These are phyloP conservation scores for Mesorhabditis belari DNA, from an alignment of 2,888 invertebrate species.

Conservation along the genomic window DNA sequence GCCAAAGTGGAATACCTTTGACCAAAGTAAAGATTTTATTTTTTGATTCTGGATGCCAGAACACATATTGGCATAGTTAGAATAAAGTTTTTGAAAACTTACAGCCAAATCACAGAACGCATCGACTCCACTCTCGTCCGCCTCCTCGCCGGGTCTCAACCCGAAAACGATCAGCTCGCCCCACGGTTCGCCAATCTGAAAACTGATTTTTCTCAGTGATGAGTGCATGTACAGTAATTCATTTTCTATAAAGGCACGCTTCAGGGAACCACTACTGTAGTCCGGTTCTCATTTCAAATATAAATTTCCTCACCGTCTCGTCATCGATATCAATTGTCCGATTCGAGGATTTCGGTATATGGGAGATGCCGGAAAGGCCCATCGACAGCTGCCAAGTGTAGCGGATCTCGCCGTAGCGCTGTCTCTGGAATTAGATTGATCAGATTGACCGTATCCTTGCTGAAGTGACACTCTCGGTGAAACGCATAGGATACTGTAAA, in stretches of 20 bases:
- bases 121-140: neutral
- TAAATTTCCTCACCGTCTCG: too few relatives aligned
- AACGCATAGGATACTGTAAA: too few relatives aligned
- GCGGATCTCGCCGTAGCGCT: constrained; percentile 19
- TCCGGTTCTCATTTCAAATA: too few relatives aligned
- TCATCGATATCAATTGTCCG: constrained; percentile 36
- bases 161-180: constrained; percentile 29
- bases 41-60: too few relatives aligned
- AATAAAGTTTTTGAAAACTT: neutral
- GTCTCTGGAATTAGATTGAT: neutral
- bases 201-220: neutral
- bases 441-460: too few relatives aligned
- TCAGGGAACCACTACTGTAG: too few relatives aligned
- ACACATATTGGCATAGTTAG: too few relatives aligned
- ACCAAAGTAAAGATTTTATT: too few relatives aligned
- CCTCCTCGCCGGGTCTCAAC: neutral
- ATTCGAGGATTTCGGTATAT: constrained; percentile 15
- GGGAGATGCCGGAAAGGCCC: constrained; percentile 42
- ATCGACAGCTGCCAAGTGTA: constrained; percentile 25
- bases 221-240: too few relatives aligned
- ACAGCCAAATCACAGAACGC: neutral
- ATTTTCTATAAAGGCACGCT: too few relatives aligned
- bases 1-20: too few relatives aligned
- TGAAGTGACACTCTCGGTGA: too few relatives aligned
- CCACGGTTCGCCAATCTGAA: constrained; percentile 11